Evolutionary conservation across 2,113 vertebrate species (phyloP), one percentile per base, ranked within the genome.

Genomic region (Salvelinus alpinus): DNA sequence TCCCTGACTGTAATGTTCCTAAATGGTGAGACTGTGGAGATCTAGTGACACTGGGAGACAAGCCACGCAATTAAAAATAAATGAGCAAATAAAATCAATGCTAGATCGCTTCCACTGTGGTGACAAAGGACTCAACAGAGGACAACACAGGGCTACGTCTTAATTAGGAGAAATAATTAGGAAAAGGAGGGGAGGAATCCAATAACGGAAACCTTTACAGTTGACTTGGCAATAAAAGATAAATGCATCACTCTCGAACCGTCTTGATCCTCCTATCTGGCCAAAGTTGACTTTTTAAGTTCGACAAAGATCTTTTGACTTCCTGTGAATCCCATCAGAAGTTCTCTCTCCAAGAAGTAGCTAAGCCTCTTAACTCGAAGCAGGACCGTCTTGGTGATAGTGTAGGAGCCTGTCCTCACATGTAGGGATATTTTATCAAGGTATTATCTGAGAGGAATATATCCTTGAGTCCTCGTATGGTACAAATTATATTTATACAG

Each of bases 11-110:
- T 64, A 70, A 69, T 80, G 81, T 73, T 79, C 74, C 78, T 78
- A 77, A 82, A 80, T 78, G 73, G 80, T 78, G 83, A 85, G 80
- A 75, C 85, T 89, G 90, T 73, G 86, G 31, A 90, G 91, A 71
- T 92, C 80, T 75, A 62, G 88, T 93, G 92, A 90, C 92, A 88
- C 59, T 76, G 80, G 83, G 85, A 92, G 79, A 86, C 88, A 88
- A 87, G 87, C 90, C 84, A 74, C 79, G 87, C 86, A 91, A 92
- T 93, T 92, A 93, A 92, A 94, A 91, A 92, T 86, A 89, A 92
- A 92, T 92, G 92, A 93, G 88, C 86, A 89, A 89, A 91, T 92
- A 86, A 90, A 93, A 93, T 93, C 92, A 91, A 93, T 93, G 80
- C 74, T 24, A 74, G 90, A 92, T 93, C 84, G 59, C 87, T 93